A percentile compares a stretch with the other conserved stretches of the same genome.
phyloP scores from a whole-genome alignment of 2,797 vertebrate genomes.

The Halcyon leucocephala region DNA sequence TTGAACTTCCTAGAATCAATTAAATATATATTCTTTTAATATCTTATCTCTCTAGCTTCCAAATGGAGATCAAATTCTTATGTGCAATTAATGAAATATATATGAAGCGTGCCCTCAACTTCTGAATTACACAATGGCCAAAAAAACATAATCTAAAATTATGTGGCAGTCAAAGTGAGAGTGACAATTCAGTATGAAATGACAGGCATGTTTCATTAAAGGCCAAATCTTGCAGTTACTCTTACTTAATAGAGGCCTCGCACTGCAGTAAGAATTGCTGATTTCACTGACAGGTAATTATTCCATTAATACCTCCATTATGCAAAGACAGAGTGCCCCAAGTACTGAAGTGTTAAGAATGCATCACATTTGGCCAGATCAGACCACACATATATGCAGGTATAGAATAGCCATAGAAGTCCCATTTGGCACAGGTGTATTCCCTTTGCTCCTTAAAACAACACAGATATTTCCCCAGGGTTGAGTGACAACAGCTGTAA shows the following conservation, averaged over 20 bases:
- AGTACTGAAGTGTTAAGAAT: neutral
- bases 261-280: neutral
- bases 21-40: neutral
- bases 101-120: neutral
- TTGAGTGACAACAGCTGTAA: neutral
- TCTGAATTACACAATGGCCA: neutral
- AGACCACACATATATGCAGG: neutral
- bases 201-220: slow-evolving; percentile 13
- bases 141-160: neutral
- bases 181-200: neutral
- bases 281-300: neutral
- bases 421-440: neutral
- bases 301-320: neutral
- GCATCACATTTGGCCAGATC: neutral
- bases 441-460: neutral
- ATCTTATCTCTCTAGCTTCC: neutral
- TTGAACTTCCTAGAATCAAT: neutral
- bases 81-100: neutral
- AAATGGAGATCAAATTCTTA: neutral
- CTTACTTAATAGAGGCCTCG: neutral
- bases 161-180: neutral
- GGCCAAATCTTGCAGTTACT: neutral
- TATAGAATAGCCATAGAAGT: neutral
- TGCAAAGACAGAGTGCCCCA: neutral
- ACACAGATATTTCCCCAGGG: neutral